Evolutionary conservation across 2,797 vertebrate genomes (phyloP), one percentile per base, ranked within the genome.

Genomic region (Sorex maritimensis): DNA sequence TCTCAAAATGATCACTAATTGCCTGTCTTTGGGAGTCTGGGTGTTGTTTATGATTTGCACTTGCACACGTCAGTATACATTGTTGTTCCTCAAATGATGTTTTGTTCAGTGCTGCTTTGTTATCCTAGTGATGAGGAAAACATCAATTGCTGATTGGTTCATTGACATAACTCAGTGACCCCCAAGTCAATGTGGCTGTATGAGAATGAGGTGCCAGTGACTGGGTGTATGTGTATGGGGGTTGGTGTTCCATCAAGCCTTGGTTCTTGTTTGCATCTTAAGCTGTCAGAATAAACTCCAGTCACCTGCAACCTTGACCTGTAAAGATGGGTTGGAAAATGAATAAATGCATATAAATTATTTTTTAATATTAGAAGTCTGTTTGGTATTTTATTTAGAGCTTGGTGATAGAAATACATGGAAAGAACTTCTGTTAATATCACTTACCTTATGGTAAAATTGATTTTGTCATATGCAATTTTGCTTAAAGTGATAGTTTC

Each of bases 31-130:
- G 38, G 73, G 13, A 52, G 1, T 67, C 46, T 71, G 58, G 23
- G 11, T 84, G n/a, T 28, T 91, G 72, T 58, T 85, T 71, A 81
- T 55, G 73, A 78, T 30, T 46, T 73, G 71, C 8, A 38, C 61
- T 74, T 72, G 11, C 19, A 71, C 49, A 61, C 26, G 30, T 68
- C 7, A 58, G 10, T 30, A 26, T 52, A 44, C 72, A 26, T 67
- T 28, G 58, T 61, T 61, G 58, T 19, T 61, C 58, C 58, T 61
- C 58, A 61, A 61, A 61, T 61, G 58, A 61, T 61, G 58, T 30
- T 28, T 67, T 12, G 14, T 69, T 69, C n/a, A 15, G 14, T 28
- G 28, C 15, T 30, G n/a, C 4, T 69, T 30, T 69, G 65, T 67
- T 67, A 67, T 28, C 28, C 10, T 28, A 28, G 10, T 67, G 24